Base-by-base conservation (phyloP, 2,888 invertebrate species). In the Epinotia bilunana region DNA sequence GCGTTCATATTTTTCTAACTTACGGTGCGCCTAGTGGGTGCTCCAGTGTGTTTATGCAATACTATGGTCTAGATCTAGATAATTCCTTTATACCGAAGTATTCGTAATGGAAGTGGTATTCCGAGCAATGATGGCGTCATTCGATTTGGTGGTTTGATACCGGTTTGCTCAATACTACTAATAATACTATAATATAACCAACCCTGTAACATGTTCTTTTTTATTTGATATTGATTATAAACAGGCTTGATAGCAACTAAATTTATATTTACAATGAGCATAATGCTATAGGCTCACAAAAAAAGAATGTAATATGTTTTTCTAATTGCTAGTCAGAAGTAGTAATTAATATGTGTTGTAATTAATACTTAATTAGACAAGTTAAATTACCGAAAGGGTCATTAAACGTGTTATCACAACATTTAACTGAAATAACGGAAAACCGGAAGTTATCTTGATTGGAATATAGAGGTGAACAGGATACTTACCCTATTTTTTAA, bases 81-180 rank as follows among this genome's bases (percentile, higher is more conserved):
- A 33, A n/a, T 53, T 5, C 6, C 53, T 53, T 6, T 53, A n/a
- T 6, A 53, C 16, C 13, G n/a, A 53, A 53, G 53, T n/a, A 53
- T 53, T 49, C 16, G 7, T 53, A 6, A 53, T 53, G 6, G 53
- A n/a, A 53, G 53, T 39, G 39, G 39, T 39, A 39, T 39, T 39
- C 39, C 7, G 39, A 39, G 39, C 39, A 9, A 7, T 9, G 9
- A 39, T 39, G 39, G 39, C 9, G 49, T 49, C 4, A 16, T 49
- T 49, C 49, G 16, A 16, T 49, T 1, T n/a, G 53, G 7, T 16
- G 5, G 6, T 53, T 6, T n/a, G n/a, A 53, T 49, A 49, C 7
- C 53, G n/a, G 13, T 13, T n/a, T 61, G 61, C 61, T 61, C 61
- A 61, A 61, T 9, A n/a, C n/a, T n/a, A n/a, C 28, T 33, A 13